Percentiles rank a stretch among this genome's conserved stretches.
These are phyloP conservation scores for Oncorhynchus kisutch DNA, from an alignment of 2,113 vertebrate species.

Conservation along the genomic window DNA sequence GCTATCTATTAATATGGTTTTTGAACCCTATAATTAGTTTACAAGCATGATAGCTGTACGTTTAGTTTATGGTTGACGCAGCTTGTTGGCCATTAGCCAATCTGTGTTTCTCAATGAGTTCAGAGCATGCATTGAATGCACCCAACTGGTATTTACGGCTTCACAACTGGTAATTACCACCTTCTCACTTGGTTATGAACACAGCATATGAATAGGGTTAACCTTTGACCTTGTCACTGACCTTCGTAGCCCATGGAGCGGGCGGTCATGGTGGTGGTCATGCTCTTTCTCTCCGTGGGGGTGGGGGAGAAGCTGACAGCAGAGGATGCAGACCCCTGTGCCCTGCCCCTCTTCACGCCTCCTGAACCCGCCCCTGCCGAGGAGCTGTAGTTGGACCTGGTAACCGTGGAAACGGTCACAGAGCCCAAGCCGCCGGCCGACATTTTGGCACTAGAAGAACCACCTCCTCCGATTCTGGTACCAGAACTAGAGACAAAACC, in stretches of 20 bases:
- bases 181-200: too few species aligned
- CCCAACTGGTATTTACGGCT: too few species aligned
- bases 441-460: not conserved
- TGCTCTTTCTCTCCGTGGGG: constrained; percentile 79
- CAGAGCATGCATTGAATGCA: too few species aligned
- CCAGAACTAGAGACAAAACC: constrained; percentile 16
- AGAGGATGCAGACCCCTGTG: constrained; percentile 67
- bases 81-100: too few species aligned
- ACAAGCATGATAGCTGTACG: too few species aligned
- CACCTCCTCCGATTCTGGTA: constrained; percentile 22
- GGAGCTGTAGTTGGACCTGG: constrained; percentile 65
- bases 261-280: constrained; percentile 39
- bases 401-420: constrained; percentile 49
- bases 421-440: constrained; percentile 27
- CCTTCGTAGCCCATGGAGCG: constrained; percentile 82
- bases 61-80: too few species aligned
- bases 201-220: not conserved
- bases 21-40: too few species aligned
- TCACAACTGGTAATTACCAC: too few species aligned
- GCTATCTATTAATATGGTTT: too few species aligned
- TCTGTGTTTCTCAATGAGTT: too few species aligned
- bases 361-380: constrained; percentile 59
- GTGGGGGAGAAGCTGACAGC: constrained; percentile 72
- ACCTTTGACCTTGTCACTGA: constrained; percentile 50
- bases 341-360: constrained; percentile 61